Conservation (phyloP, 2,113 vertebrate species). For the Ictalurus punctatus region DNA sequence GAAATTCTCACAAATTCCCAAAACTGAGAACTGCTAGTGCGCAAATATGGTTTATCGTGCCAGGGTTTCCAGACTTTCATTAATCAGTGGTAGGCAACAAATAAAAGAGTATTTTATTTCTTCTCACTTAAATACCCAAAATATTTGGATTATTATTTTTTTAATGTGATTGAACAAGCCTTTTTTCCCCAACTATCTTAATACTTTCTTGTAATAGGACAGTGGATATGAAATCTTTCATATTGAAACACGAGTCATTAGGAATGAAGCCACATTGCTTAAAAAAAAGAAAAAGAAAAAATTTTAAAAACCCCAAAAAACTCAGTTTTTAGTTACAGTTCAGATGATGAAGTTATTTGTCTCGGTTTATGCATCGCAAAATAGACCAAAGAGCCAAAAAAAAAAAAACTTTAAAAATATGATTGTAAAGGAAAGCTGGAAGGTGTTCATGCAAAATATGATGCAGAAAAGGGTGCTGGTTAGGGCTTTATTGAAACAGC, state of each 20-base stretch:
- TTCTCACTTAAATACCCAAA: not conserved
- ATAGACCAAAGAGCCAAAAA: constrained; percentile 11
- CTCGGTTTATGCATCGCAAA: constrained; percentile 18
- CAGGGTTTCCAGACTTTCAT: not conserved
- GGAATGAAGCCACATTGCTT: constrained; percentile 2
- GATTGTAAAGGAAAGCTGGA: not conserved
- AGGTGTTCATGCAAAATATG: constrained; percentile 47
- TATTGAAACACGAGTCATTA: constrained; percentile 10
- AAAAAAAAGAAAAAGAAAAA: too few species aligned
- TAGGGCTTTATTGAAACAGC: constrained; percentile 62
- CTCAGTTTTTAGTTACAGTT: not conserved
- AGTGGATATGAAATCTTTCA: constrained; percentile 14
- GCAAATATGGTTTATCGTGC: not conserved
- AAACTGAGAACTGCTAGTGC: not conserved
- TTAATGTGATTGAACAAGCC: not conserved
- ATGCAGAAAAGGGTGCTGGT: constrained; percentile 54
- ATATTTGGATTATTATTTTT: not conserved
- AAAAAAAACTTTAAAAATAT: constrained; percentile 22
- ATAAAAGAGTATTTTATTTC: not conserved
- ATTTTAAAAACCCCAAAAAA: too few species aligned
- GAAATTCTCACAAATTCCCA: not conserved
- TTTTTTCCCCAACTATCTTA: not conserved
- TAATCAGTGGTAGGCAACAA: not conserved
- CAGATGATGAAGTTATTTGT: constrained; percentile 17
- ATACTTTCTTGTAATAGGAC: not conserved